Evolutionary conservation across 2,113 vertebrate genomes (phyloP), one percentile per base, ranked within the genome.

Genomic region (Elachura formosa): DNA sequence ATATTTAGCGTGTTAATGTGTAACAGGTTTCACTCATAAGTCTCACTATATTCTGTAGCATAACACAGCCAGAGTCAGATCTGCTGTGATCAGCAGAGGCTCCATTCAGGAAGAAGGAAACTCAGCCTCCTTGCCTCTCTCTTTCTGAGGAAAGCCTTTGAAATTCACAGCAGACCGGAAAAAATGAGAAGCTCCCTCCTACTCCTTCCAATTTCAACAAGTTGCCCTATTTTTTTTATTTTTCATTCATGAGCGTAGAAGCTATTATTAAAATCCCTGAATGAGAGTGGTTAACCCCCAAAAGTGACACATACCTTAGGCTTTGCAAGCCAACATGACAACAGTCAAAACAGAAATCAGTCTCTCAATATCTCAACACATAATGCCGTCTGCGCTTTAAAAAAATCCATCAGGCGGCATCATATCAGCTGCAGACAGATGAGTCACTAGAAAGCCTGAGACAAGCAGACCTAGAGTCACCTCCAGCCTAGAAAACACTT

Each of bases 211-310:
- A 89, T 68, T 94, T 95, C 59, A 95, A 77, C 67, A 74, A 67
- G 75, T 52, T 59, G 29, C 54, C 40, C 3, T 31, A 29, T 55
- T 49, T 69, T 73, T 89, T 90, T 91, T 72, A 90, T 89, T 77
- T 36, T 43, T 36, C 49, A 84, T 82, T 84, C 46, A 74, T 68
- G 45, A 82, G 52, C 2, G 0, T 51, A 67, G 14, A 46, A 80
- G 74, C 87, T 95, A 91, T 88, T 90, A 95, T 93, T 95, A 94
- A 96, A 96, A 96, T 93, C 75, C 58, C 83, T 96, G 85, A 94
- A 84, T 76, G 66, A 84, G 87, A 80, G 80, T 43, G 40, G 67
- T 86, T 72, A 64, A 23, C 89, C 84, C 94, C 52, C 4, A 46
- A 41, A 58, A 78, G 90, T 86, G 76, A 94, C 91, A 84, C 69